Evolutionary conservation across 2,797 vertebrate species (phyloP).

Genomic region (Dallia pectoralis): DNA sequence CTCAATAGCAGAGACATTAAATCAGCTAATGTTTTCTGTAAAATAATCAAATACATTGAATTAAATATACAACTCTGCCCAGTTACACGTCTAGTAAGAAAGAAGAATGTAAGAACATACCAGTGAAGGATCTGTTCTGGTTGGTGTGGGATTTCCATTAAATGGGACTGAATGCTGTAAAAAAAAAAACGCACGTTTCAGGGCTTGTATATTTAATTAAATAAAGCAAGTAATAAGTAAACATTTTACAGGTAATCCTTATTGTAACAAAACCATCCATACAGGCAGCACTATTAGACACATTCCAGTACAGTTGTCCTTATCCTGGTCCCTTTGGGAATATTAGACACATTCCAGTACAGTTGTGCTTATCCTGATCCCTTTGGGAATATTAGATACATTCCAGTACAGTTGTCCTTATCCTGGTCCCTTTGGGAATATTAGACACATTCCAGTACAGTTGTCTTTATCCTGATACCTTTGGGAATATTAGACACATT

Average conservation of each 20-base stretch:
- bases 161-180: slow-evolving; percentile 1
- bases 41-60: neutral
- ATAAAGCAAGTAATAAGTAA: neutral
- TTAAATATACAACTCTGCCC: neutral
- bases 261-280: neutral
- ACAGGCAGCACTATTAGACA: neutral
- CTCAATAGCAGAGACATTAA: neutral
- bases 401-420: too few relatives aligned
- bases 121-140: neutral
- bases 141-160: neutral
- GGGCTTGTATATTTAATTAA: neutral
- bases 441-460: too few relatives aligned
- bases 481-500: too few relatives aligned
- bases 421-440: too few relatives aligned
- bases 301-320: neutral
- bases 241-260: neutral
- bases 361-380: too few relatives aligned
- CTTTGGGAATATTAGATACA: too few relatives aligned
- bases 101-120: neutral
- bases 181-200: neutral
- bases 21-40: neutral
- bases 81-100: neutral
- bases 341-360: too few relatives aligned
- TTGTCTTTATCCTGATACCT: too few relatives aligned
- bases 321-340: too few relatives aligned